These are phyloP conservation scores for Cheiracanthium punctorium DNA, from an alignment of 2,888 invertebrate species.

Conservation along the genomic window DNA sequence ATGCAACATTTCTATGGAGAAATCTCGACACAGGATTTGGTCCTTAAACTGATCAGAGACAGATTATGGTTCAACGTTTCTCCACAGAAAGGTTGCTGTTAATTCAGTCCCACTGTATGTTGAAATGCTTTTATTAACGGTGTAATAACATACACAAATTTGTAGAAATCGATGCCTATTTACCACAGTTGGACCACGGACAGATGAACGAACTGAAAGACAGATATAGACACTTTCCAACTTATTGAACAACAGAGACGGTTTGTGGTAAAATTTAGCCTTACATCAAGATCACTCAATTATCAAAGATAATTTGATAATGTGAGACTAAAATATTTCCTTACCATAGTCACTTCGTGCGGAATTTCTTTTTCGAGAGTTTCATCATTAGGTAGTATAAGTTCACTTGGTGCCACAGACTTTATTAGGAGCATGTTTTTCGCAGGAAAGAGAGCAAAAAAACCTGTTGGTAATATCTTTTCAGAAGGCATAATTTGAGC, in stretches of 20 bases:
- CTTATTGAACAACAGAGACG: not conserved
- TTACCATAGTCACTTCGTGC: slow-evolving; percentile 29
- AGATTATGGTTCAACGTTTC: too few species aligned
- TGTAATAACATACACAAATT: too few species aligned
- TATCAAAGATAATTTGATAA: not conserved
- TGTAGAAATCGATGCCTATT: too few species aligned
- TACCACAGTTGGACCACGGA: not conserved
- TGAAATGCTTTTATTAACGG: too few species aligned
- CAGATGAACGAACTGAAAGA: too few species aligned
- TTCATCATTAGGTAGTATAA: slow-evolving; percentile 36
- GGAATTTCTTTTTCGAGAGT: slow-evolving; percentile 21
- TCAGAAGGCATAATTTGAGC: not conserved
- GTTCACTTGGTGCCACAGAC: slow-evolving; percentile 41
- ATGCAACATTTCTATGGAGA: too few species aligned
- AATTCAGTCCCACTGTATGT: too few species aligned
- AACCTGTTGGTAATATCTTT: slow-evolving; percentile 27
- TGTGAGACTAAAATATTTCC: not conserved
- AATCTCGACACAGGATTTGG: too few species aligned
- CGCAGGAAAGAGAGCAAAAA: slow-evolving; percentile 39
- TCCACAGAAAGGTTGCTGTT: too few species aligned
- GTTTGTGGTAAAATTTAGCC: not conserved
- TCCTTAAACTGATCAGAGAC: too few species aligned
- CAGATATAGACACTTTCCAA: not conserved
- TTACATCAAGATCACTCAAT: not conserved
- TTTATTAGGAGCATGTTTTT: slow-evolving; percentile 38